Percentiles rank a stretch among this genome's conserved stretches.
Evolutionary conservation across 2,888 invertebrate species (phyloP).

Genomic region (Melieria crassipennis): DNA sequence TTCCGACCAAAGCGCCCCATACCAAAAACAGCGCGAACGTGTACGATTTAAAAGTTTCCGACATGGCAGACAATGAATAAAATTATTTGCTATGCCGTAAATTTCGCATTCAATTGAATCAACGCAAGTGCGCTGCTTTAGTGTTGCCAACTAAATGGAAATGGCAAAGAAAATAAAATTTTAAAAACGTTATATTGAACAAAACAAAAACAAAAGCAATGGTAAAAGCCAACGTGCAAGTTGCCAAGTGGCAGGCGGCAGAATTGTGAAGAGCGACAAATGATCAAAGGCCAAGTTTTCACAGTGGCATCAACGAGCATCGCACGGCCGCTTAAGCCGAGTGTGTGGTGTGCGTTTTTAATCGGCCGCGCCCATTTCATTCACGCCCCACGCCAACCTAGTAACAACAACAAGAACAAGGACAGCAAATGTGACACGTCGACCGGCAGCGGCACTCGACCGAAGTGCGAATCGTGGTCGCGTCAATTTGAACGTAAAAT

Average conservation of each 20-base stretch:
- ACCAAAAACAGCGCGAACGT: too few relatives aligned
- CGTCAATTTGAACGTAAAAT: conserved; percentile 49
- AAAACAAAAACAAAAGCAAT: too few relatives aligned
- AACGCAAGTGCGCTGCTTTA: background rate
- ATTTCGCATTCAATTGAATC: conserved; percentile 33
- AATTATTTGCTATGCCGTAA: conserved; percentile 31
- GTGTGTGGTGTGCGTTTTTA: background rate
- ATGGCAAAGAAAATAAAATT: background rate
- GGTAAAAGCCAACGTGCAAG: background rate
- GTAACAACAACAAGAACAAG: background rate
- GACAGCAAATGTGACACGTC: background rate
- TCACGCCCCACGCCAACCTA: background rate
- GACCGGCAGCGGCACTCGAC: background rate
- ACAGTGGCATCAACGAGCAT: background rate
- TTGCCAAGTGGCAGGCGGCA: background rate
- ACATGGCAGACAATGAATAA: conserved; percentile 20
- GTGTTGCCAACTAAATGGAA: too few relatives aligned
- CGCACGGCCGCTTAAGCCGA: background rate
- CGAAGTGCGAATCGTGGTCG: conserved; percentile 22
- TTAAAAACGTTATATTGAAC: background rate
- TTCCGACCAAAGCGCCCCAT: background rate
- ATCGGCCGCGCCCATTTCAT: too few relatives aligned
- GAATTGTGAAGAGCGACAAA: background rate
- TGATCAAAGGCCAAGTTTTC: too few relatives aligned
- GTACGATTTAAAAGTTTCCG: conserved; percentile 5